Evolutionary conservation across 2,113 vertebrate genomes (phyloP).

Genomic region (Aldabrachelys gigantea): DNA sequence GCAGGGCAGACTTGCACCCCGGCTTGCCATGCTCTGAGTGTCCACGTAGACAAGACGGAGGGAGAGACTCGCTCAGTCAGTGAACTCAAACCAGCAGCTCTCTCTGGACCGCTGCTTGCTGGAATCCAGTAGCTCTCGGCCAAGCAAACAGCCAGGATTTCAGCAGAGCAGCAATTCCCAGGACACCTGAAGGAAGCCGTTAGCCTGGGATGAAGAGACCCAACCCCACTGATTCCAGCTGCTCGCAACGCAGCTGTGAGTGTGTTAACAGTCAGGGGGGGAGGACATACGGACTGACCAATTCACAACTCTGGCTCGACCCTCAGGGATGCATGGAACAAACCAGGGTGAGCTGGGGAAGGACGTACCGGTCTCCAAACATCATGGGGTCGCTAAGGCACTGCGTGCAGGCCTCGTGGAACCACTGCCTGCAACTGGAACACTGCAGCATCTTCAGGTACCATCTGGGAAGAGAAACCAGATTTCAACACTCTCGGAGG

Average conservation of each 20-base stretch:
- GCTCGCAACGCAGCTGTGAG: not conserved
- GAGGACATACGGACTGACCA: not conserved
- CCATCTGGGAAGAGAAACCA: conserved; percentile 82
- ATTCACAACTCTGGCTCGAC: fast-evolving
- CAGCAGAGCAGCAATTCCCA: not conserved
- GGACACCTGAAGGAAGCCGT: not conserved
- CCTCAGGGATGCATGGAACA: fast-evolving
- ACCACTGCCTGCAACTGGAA: conserved; percentile 93
- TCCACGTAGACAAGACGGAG: not conserved
- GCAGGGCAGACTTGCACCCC: no score
- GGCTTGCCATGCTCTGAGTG: not conserved
- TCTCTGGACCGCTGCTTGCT: not conserved
- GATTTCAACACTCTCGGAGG: fast-evolving
- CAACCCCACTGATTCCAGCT: not conserved
- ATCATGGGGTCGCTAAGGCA: conserved; percentile 94
- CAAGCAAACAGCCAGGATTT: not conserved
- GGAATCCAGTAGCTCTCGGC: not conserved
- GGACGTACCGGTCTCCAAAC: conserved; percentile 92
- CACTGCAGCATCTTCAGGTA: conserved; percentile 99
- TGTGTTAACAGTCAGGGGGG: not conserved
- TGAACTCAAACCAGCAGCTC: not conserved
- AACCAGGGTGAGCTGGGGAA: not conserved
- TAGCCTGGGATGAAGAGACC: not conserved
- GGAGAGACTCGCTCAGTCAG: not conserved
- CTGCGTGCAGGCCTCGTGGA: conserved; percentile 97